Percentiles rank a stretch among this genome's conserved stretches.
Conservation (phyloP, 2,888 invertebrate genomes). For the Platynereis dumerilii region DNA sequence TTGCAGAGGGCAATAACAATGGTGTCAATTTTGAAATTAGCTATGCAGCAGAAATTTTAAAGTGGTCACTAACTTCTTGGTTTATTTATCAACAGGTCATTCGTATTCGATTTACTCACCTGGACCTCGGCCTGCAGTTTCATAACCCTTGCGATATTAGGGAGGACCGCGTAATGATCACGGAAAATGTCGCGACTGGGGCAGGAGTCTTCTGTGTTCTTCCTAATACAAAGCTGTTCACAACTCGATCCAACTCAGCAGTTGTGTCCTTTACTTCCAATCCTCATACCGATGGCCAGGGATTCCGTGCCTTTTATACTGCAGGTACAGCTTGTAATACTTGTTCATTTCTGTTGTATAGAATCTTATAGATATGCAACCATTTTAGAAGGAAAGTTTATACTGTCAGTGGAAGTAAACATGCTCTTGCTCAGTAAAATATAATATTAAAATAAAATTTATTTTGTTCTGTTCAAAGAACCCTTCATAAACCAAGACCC, state of each 20-base stretch:
- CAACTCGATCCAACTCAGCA: conserved; percentile 45
- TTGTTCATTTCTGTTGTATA: neutral
- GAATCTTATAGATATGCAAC: neutral
- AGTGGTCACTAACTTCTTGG: no score
- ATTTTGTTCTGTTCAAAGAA: no score
- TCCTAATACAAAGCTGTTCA: conserved; percentile 45
- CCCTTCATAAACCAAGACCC: no score
- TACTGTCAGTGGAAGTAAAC: neutral
- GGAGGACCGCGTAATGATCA: conserved; percentile 47
- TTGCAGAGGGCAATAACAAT: no score
- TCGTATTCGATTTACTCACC: conserved; percentile 47
- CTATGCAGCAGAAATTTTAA: no score
- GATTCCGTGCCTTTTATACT: conserved; percentile 51
- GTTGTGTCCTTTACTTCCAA: conserved; percentile 48
- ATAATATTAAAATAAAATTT: no score
- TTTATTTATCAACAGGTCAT: no score
- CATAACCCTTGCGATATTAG: conserved; percentile 41
- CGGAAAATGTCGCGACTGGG: conserved; percentile 41
- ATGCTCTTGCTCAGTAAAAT: no score
- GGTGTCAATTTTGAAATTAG: no score
- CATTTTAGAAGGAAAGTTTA: neutral
- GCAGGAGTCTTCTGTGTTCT: conserved; percentile 42
- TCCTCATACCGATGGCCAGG: conserved; percentile 49
- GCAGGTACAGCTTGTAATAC: no score
- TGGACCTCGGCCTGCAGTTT: conserved; percentile 48